A percentile compares a stretch with the other conserved stretches of the same genome.
Conservation (phyloP, 2,888 invertebrate genomes). For the Lochmaea capreae region DNA sequence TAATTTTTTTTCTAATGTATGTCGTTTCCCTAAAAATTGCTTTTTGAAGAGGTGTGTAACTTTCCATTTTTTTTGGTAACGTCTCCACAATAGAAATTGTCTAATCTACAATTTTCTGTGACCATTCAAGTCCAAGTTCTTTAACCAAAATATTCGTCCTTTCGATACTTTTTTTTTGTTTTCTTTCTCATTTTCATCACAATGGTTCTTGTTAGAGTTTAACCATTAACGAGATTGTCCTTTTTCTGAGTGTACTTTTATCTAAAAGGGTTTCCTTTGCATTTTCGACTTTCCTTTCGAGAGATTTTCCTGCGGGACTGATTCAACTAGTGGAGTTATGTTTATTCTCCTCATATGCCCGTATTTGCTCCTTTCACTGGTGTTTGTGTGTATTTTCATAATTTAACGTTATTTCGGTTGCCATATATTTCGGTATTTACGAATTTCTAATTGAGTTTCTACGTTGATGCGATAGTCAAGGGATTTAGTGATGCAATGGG, state of each 20-base stretch:
- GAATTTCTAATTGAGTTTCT: constrained; percentile 21
- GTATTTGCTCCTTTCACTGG: constrained; percentile 21
- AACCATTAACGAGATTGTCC: background rate
- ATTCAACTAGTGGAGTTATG: constrained; percentile 24
- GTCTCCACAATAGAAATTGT: too few relatives aligned
- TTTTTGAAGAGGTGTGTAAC: too few relatives aligned
- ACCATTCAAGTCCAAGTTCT: too few relatives aligned
- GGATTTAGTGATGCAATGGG: background rate
- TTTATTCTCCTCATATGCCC: constrained; percentile 18
- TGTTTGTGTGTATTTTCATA: constrained; percentile 23
- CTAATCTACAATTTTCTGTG: too few relatives aligned
- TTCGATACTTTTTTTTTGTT: too few relatives aligned
- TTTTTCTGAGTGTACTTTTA: constrained; percentile 8
- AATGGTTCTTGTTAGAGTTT: too few relatives aligned
- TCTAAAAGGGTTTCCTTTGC: constrained; percentile 9
- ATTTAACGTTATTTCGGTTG: constrained; percentile 25
- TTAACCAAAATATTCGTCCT: too few relatives aligned
- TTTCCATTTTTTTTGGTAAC: too few relatives aligned
- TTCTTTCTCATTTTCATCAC: too few relatives aligned
- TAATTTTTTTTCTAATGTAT: too few relatives aligned
- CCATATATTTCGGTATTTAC: constrained; percentile 26
- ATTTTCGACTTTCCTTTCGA: constrained; percentile 13
- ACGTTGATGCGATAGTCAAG: constrained; percentile 6
- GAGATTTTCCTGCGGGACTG: constrained; percentile 11
- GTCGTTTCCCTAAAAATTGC: too few relatives aligned